Evolutionary conservation across 2,797 vertebrate species (phyloP).

Genomic region (Myiotriccus ornatus): DNA sequence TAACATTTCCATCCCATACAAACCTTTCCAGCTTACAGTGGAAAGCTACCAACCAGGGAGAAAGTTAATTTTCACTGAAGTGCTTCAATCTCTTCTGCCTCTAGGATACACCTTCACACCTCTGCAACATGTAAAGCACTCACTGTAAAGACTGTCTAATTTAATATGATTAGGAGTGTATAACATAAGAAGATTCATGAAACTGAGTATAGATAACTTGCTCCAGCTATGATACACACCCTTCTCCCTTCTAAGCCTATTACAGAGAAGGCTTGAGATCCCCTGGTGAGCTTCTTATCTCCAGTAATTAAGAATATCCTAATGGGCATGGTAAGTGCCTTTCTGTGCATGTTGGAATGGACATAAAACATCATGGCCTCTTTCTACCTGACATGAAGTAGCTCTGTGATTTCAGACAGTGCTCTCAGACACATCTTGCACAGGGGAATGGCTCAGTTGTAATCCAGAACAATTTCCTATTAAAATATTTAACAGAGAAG

Average conservation of each 20-base stretch:
- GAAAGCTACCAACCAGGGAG: background rate
- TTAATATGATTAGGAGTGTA: slow-evolving; percentile 41
- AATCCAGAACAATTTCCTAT: slow-evolving; percentile 33
- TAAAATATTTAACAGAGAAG: slow-evolving; percentile 52
- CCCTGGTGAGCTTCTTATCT: slow-evolving; percentile 35
- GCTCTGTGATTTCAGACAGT: slow-evolving; percentile 4
- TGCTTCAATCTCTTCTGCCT: background rate
- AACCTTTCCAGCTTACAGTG: background rate
- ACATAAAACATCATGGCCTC: slow-evolving; percentile 22
- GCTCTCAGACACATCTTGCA: slow-evolving; percentile 17
- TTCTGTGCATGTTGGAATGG: slow-evolving; percentile 20
- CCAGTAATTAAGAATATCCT: slow-evolving; percentile 50
- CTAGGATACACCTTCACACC: background rate
- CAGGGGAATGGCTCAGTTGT: background rate
- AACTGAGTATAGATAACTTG: slow-evolving; percentile 28
- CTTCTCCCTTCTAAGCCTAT: slow-evolving; percentile 26
- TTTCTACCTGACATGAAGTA: slow-evolving; percentile 2
- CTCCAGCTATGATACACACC: slow-evolving; percentile 3
- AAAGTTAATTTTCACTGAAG: slow-evolving; percentile 28
- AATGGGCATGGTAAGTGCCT: slow-evolving; percentile 30
- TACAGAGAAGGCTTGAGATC: background rate
- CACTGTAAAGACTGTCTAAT: slow-evolving; percentile 34
- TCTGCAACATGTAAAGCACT: slow-evolving; percentile 26
- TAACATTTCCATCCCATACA: background rate
- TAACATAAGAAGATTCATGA: slow-evolving; percentile 47